Evolutionary conservation across 2,888 invertebrate genomes (phyloP).

Genomic region (Dynastes hyllus): DNA sequence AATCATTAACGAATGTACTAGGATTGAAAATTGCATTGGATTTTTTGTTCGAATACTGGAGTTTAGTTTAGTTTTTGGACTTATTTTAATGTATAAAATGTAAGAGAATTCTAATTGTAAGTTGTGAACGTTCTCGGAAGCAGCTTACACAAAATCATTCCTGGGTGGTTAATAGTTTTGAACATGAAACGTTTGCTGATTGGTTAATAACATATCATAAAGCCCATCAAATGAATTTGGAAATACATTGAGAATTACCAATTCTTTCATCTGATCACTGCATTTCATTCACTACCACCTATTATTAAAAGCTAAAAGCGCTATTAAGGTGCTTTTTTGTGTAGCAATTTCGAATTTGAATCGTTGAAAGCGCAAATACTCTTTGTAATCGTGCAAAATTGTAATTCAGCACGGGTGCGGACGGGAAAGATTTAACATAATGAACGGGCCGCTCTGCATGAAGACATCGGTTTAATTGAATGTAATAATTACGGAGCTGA

Average conservation of each 20-base stretch:
- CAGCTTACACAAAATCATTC: too few relatives aligned
- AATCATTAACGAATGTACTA: too few relatives aligned
- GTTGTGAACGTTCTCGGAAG: too few relatives aligned
- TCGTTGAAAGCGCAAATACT: not conserved
- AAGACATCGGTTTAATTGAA: constrained; percentile 56
- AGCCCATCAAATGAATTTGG: not conserved
- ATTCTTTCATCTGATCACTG: not conserved
- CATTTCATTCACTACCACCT: not conserved
- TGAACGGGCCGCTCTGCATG: constrained; percentile 36
- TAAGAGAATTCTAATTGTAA: too few relatives aligned
- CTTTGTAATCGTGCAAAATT: constrained; percentile 36
- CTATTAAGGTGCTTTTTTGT: constrained; percentile 28
- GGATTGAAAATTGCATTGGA: too few relatives aligned
- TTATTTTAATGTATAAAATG: too few relatives aligned
- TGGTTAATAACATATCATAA: too few relatives aligned
- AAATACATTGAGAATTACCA: not conserved
- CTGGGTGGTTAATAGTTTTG: too few relatives aligned
- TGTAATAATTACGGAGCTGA: constrained; percentile 56
- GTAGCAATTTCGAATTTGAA: constrained; percentile 20
- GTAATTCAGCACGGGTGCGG: constrained; percentile 37
- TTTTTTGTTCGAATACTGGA: too few relatives aligned
- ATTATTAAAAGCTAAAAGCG: not conserved
- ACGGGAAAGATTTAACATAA: constrained; percentile 45
- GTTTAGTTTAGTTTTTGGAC: too few relatives aligned
- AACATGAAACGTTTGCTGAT: too few relatives aligned